A percentile compares a stretch with the other conserved stretches of the same genome.
phyloP scores from a whole-genome alignment of 2,888 invertebrate genomes.

The Eumacrocentrus americanus region DNA sequence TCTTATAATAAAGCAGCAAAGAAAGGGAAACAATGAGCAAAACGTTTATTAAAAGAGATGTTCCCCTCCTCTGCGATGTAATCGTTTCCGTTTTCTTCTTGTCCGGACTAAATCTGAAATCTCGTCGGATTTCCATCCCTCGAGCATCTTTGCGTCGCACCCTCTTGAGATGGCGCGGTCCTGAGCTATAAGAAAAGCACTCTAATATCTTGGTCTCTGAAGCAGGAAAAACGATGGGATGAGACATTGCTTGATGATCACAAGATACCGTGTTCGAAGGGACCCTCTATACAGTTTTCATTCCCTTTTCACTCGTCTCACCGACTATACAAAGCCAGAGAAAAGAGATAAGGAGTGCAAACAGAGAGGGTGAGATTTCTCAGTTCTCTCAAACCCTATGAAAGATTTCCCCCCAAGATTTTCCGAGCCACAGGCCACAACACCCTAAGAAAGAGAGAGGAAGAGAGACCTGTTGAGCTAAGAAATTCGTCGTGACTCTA shows the following conservation, averaged over 20 bases:
- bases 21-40: conserved; percentile 52
- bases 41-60: conserved; percentile 50
- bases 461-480: conserved; percentile 53
- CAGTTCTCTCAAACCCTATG: conserved; percentile 13
- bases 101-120: conserved; percentile 32
- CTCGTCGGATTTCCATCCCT: conserved; percentile 13
- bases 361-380: conserved; percentile 24
- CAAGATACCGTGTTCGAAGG: conserved; percentile 47
- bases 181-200: conserved; percentile 49
- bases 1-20: background rate
- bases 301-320: conserved; percentile 28
- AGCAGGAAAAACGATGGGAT: conserved; percentile 7
- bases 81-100: conserved; percentile 33
- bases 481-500: conserved; percentile 31
- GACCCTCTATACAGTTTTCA: conserved; percentile 37
- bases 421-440: conserved; percentile 37
- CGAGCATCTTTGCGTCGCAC: conserved; percentile 13
- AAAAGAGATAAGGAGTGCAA: conserved; percentile 28
- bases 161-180: conserved; percentile 24
- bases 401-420: conserved; percentile 38
- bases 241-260: conserved; percentile 42
- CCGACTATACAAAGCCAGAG: conserved; percentile 20
- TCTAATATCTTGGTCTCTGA: conserved; percentile 44
- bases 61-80: conserved; percentile 31
- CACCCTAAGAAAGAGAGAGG: conserved; percentile 30